Percentiles rank a stretch among this genome's conserved stretches.
Evolutionary conservation across 2,888 invertebrate species (phyloP).

Genomic region (Spialia ferax): DNA sequence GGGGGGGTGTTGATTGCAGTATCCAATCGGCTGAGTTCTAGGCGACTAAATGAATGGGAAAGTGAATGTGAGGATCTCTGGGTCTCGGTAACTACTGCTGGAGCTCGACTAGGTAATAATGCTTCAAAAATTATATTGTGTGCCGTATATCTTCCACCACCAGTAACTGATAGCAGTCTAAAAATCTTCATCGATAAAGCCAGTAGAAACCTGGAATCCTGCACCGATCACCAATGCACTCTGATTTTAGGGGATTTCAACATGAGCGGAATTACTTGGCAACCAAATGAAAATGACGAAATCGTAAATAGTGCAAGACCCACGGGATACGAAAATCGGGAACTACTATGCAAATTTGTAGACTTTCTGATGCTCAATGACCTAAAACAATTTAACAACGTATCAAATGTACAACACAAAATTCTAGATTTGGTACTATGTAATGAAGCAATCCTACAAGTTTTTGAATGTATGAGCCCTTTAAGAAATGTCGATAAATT

Average conservation of each 20-base stretch:
- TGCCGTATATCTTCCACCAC: constrained; percentile 31
- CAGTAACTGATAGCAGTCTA: constrained; percentile 19
- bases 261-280: constrained; percentile 2
- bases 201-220: constrained; percentile 10
- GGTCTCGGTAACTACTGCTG: neutral
- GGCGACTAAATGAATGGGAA: neutral
- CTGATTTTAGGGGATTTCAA: neutral
- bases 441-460: constrained; percentile 5
- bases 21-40: neutral
- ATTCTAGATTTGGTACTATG: constrained; percentile 36
- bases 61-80: neutral
- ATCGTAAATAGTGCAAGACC: neutral
- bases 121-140: neutral
- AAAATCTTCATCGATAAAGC: constrained; percentile 15
- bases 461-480: constrained; percentile 17
- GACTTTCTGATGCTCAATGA: constrained; percentile 16
- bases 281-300: neutral
- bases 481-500: constrained; percentile 34
- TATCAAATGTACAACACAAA: neutral
- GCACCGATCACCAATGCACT: neutral
- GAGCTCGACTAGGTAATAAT: neutral
- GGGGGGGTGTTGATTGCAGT: neutral
- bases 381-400: constrained; percentile 3
- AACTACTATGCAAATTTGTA: neutral
- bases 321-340: constrained; percentile 9